Conservation (phyloP, 2,888 invertebrate species). For the Argynnis bischoffii region DNA sequence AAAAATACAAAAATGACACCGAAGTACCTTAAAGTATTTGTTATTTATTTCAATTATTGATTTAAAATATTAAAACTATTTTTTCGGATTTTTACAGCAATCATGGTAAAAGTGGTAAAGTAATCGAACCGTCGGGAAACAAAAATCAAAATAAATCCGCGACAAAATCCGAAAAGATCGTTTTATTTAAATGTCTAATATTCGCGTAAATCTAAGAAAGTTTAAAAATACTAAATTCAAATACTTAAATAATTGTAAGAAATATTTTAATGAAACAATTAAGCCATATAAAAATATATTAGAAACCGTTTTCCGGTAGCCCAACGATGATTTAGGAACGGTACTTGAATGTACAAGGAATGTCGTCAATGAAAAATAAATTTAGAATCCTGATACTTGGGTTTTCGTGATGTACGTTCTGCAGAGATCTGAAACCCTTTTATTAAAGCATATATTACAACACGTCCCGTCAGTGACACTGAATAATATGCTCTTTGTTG, state of each 20-base stretch:
- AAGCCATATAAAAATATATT: slow-evolving; percentile 52
- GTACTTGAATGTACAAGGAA: slow-evolving; percentile 71
- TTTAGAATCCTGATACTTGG: slow-evolving; percentile 78
- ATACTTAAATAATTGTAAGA: too few relatives aligned
- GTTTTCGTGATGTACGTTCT: slow-evolving; percentile 74
- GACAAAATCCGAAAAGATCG: too few relatives aligned
- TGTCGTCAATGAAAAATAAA: slow-evolving; percentile 76
- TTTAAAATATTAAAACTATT: neutral
- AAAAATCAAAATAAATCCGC: too few relatives aligned
- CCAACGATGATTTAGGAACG: slow-evolving; percentile 75
- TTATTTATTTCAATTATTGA: neutral
- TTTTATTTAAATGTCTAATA: too few relatives aligned
- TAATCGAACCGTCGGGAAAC: too few relatives aligned
- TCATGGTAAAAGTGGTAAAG: too few relatives aligned
- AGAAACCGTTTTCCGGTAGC: slow-evolving; percentile 61
- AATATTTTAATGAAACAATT: neutral
- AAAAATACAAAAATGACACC: too few relatives aligned
- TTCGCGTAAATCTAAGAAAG: too few relatives aligned
- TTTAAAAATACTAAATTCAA: too few relatives aligned
- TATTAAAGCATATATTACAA: slow-evolving; percentile 82
- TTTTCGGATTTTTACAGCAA: too few relatives aligned
- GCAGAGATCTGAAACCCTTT: slow-evolving; percentile 79
- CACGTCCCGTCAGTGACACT: slow-evolving; percentile 76
- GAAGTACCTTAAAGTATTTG: too few relatives aligned
- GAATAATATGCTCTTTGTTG: slow-evolving; percentile 79